Base-by-base conservation (phyloP, 2,888 invertebrate genomes). In the Bimastos eiseni region DNA sequence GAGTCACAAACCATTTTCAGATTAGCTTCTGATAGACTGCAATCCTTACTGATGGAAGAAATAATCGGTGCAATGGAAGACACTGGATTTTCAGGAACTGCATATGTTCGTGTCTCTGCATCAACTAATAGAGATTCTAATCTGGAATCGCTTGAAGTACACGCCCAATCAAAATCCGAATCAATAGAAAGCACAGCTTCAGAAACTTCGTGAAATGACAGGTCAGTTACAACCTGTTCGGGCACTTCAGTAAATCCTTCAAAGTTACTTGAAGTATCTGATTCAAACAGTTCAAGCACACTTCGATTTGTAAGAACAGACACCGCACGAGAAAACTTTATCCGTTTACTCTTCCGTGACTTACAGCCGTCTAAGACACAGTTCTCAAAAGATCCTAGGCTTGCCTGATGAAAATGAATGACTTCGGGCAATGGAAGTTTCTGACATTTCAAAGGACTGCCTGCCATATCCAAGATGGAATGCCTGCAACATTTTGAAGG, bases 101-200 rank as follows among this genome's bases (percentile, higher is more conserved):
- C 1, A 1, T 30, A 70, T 70, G 30, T 55, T 55, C 55, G 4
- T 30, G 55, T 30, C 4, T 55, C 55, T 30, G 55, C 30, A 55
- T 55, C 24, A 55, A 30, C 30, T 30, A 30, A 55, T n/a, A 11
- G 8, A 70, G n/a, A 30, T 6, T 70, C n/a, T n/a, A n/a, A 70
- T 30, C 70, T 70, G 70, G 70, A 70, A 70, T 70, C 70, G 70
- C 70, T n/a, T 70, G 70, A 70, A 70, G 70, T 30, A 70, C 30
- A 70, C 13, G 30, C n/a, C 70, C 70, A 70, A 0, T 70, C 70
- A 70, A 70, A 70, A 30, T 70, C n/a, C 30, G 70, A 70, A 70
- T 70, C n/a, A 70, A 70, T 70, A n/a, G 70, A 70, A 70, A 70
- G 70, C n/a, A n/a, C 30, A 70, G 70, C 70, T 70, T 70, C 70